Evolutionary conservation across 2,113 vertebrate species (phyloP).

Genomic region (Sus scrofa): T2T-Sscrofa CM000830.6:17846501-17847000

Average conservation of each 20-base stretch:
- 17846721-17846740: slow-evolving; percentile 12
- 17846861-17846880: too few relatives aligned
- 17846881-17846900: too few relatives aligned
- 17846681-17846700: not conserved
- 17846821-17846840: not conserved
- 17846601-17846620: not conserved
- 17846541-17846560: slow-evolving; percentile 33
- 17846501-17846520: slow-evolving; percentile 43
- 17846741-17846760: slow-evolving; percentile 54
- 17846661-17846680: slow-evolving; percentile 8
- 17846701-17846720: not conserved
- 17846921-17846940: too few relatives aligned
- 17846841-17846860: too few relatives aligned
- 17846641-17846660: slow-evolving; percentile 7
- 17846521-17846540: slow-evolving; percentile 11
- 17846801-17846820: slow-evolving; percentile 1
- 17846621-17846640: not conserved
- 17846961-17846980: too few relatives aligned
- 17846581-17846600: slow-evolving; percentile 39
- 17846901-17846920: too few relatives aligned
- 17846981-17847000: too few relatives aligned
- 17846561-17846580: slow-evolving; percentile 16
- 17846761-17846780: slow-evolving; percentile 59
- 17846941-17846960: too few relatives aligned
- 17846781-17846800: not conserved